Conservation (phyloP, 2,797 vertebrate species). For the Gymnoscopelus braueri region DNA sequence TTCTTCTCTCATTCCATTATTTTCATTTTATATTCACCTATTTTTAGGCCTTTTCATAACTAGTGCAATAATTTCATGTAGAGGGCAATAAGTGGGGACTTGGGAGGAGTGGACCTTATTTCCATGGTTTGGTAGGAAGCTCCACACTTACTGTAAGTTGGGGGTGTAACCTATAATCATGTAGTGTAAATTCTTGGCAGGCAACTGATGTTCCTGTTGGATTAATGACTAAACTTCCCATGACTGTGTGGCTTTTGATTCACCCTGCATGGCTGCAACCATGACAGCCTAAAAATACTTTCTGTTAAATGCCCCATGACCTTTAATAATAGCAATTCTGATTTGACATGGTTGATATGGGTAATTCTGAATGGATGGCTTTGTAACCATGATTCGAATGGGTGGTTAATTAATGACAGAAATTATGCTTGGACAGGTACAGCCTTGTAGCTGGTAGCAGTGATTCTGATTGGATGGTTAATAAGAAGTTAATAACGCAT, state of each 20-base stretch:
- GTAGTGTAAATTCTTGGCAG: constrained; percentile 31
- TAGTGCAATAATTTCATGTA: not conserved
- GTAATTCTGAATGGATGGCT: not conserved
- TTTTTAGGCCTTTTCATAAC: not conserved
- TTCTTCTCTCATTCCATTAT: constrained; percentile 8
- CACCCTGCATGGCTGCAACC: constrained; percentile 20
- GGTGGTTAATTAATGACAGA: no score
- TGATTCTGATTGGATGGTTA: no score
- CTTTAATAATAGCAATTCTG: not conserved
- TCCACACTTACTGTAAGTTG: not conserved
- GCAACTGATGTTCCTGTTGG: constrained; percentile 43
- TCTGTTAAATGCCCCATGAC: not conserved
- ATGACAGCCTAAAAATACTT: not conserved
- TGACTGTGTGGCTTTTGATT: constrained; percentile 42
- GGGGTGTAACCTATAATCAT: not conserved
- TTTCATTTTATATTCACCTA: constrained; percentile 4
- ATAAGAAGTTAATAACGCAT: no score
- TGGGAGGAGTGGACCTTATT: not conserved
- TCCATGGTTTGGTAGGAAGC: not conserved
- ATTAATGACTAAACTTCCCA: constrained; percentile 62
- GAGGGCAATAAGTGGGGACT: not conserved
- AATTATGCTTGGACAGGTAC: no score
- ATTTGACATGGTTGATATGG: not conserved
- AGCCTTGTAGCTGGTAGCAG: no score
- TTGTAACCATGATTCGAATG: not conserved